Evolutionary conservation across 1,140 invertebrate species (phyloP), one percentile per base, ranked within the genome.

Genomic region (Aphidius ervi): DNA sequence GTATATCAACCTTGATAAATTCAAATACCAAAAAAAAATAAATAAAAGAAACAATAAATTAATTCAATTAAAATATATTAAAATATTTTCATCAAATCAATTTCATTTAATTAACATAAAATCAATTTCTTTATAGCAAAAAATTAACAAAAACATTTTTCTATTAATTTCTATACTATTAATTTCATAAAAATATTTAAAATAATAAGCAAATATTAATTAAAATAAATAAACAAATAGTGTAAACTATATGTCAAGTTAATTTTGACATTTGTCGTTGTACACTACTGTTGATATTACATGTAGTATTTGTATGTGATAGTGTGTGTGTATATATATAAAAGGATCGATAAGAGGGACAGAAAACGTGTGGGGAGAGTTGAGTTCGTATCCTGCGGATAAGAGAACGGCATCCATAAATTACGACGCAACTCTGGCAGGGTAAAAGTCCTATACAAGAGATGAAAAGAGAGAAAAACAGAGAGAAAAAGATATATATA

Each of bases 351-450:
- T 78, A 78, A 31, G 74, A 78, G 74, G 74, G 75, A 76, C 75
- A 77, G 72, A 66, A 70, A 75, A 75, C 70, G 74, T 77, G 73
- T 78, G 73, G 74, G 70, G 73, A 72, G 67, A 73, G 67, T 71
- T 64, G 75, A 74, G 72, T 79, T 75, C 74, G 74, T 76, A 77
- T 77, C 75, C 77, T 76, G 74, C 70, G 77, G 75, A 79, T 79
- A 78, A 79, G 73, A 75, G 77, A 77, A 78, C 71, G 74, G 74
- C 72, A 77, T 77, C 73, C 72, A 79, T 79, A 79, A 79, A 79
- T 79, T 77, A 79, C 76, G 73, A 74, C 71, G 70, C 70, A 75
- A 76, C 76, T 77, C 74, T 72, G 4, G 71, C 74, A 74, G 74
- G 73, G 71, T 77, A 77, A 77, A 78, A 79, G 77, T 78, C 76